Percentiles rank a stretch among this genome's conserved stretches.
These are phyloP conservation scores for Phalloptychus januarius DNA, from an alignment of 2,797 vertebrate species.

Conservation along the genomic window DNA sequence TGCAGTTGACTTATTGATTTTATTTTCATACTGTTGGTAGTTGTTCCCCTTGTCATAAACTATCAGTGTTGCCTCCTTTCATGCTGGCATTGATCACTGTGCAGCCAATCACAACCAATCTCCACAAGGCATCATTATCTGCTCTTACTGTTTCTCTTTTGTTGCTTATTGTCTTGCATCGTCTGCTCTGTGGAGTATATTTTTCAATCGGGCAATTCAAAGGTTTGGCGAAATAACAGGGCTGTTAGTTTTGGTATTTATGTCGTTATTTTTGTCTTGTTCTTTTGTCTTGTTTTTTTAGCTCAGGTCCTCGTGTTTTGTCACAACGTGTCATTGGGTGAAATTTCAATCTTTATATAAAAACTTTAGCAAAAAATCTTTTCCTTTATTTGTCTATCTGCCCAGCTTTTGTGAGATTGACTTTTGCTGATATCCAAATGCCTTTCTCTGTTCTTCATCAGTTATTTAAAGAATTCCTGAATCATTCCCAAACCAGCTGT, in stretches of 20 bases:
- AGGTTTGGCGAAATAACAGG: constrained; percentile 25
- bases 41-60: constrained; percentile 69
- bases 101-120: constrained; percentile 69
- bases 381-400: not conserved
- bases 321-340: not conserved
- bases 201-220: constrained; percentile 44
- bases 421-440: not conserved
- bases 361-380: not conserved
- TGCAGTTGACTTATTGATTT: constrained; percentile 76
- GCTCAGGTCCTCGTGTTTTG: not conserved
- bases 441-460: not conserved
- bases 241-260: constrained; percentile 40
- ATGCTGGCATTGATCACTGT: constrained; percentile 73
- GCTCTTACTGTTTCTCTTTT: constrained; percentile 43
- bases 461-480: not conserved
- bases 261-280: not conserved
- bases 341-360: not conserved
- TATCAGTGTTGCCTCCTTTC: constrained; percentile 70
- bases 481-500: not conserved
- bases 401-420: not conserved
- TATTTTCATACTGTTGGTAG: constrained; percentile 76
- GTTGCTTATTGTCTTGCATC: constrained; percentile 53
- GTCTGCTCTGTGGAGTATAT: constrained; percentile 40
- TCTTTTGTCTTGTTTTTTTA: not conserved
- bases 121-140: constrained; percentile 59